Base-by-base conservation (phyloP, 2,797 vertebrate genomes). In the Oreortyx pictus region DNA sequence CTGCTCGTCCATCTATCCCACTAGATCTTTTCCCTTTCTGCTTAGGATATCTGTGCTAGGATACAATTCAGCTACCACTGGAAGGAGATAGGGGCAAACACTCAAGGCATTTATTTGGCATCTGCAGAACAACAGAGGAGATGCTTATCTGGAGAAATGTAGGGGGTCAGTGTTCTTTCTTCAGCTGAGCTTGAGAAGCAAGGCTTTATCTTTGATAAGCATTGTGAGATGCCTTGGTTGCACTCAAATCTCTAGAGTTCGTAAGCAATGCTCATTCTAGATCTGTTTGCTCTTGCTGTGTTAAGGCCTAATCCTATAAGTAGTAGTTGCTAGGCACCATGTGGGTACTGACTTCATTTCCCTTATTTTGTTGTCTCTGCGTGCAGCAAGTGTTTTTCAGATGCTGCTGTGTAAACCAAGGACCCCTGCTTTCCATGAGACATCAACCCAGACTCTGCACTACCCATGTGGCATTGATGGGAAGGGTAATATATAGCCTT, bases 1-100 rank as follows among this genome's bases (percentile, higher is more conserved):
- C 91, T 95, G 96, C 95, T 95, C 83, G 95, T 92, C 95, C 96
- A 96, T 95, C 96, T 96, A 90, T 97, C 96, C 93, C 85, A 70
- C 82, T 88, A 89, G 92, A 76, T 86, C 70, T 80, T 75, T 92
- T 29, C 59, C 89, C 50, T 76, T 91, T 92, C 56, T 3, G 0
- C 49, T 82, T 78, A 71, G 52, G 44, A 74, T 91, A 89, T 85
- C 85, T 79, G 67, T 70, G 74, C 72, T 82, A 57, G 71, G 80
- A 44, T 49, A 24, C 25, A 65, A 33, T 76, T 76, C 57, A 71
- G 23, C 67, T 89, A 31, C 57, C 75, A 17, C 24, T 46, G 33
- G 61, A 82, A 93, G 57, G 70, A 85, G 23, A 79, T 67, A 74
- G 49, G 50, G 27, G 44, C 23, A 76, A 75, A 67, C 1, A 1